phyloP scores from a whole-genome alignment of 2,797 vertebrate genomes.

The Myotis findleyi region DNA sequence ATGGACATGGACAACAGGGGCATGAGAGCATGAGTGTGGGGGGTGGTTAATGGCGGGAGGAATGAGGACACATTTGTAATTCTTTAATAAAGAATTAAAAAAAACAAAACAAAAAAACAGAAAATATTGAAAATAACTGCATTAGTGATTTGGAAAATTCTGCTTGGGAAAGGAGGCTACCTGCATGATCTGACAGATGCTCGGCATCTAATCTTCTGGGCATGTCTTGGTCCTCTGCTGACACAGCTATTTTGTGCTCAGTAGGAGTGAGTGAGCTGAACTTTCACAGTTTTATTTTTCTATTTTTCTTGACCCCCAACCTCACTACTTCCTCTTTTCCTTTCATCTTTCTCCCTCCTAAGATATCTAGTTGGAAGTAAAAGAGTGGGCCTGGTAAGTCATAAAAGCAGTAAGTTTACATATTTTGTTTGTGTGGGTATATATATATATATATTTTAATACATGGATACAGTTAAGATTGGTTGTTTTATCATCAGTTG shows the following conservation, averaged over 20 bases:
- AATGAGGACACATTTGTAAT: too few relatives aligned
- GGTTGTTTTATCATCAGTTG: conserved; percentile 51
- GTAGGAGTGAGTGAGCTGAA: conserved; percentile 17
- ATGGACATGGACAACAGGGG: too few relatives aligned
- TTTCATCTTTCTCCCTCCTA: conserved; percentile 40
- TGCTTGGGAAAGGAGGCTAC: not conserved
- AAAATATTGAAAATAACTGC: not conserved
- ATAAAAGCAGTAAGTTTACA: not conserved
- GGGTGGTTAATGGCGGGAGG: too few relatives aligned
- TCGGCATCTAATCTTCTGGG: not conserved
- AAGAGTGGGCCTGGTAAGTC: not conserved
- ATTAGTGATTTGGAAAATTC: conserved; percentile 25
- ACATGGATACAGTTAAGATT: conserved; percentile 1
- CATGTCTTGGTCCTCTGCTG: not conserved
- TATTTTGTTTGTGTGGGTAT: not conserved
- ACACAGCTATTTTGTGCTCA: conserved; percentile 35
- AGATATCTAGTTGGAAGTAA: conserved; percentile 60
- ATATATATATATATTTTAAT: not conserved
- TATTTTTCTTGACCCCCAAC: conserved; percentile 19
- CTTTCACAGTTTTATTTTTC: conserved; percentile 5
- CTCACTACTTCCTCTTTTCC: conserved; percentile 3
- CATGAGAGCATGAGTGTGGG: too few relatives aligned
- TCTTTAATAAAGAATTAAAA: too few relatives aligned
- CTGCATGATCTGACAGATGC: conserved; percentile 3
- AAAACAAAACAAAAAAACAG: not conserved